Base-by-base conservation (phyloP, 2,888 invertebrate genomes). In the Tachystola acroxantha region DNA sequence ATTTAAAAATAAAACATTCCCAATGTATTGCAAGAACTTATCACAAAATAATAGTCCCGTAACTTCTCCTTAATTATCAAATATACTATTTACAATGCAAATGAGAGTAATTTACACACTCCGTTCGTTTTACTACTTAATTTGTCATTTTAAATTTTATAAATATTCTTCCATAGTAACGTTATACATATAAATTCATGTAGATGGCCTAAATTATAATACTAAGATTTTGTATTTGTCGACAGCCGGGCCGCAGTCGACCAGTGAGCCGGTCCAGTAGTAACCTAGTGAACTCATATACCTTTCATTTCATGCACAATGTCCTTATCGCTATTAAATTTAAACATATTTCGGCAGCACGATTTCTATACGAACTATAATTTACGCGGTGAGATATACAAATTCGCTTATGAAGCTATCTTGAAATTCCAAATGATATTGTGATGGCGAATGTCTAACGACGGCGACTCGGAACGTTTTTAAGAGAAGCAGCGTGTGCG, bases 51-150 rank as follows among this genome's bases (percentile, higher is more conserved):
- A 53, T 58, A 63, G 55, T 60, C 54, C 54, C 57, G 47, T 58
- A 61, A 55, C 57, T 50, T 59, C 54, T 62, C 60, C 69, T 64
- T 69, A 61, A 60, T 61, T 64, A 67, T 65, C 64, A 66, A 70
- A 67, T 73, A 78, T 68, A 65, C 67, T 81, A 85, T 85, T 74
- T 85, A 85, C 84, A 85, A 59, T 65, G 84, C 80, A 81, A 81
- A 79, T 69, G 64, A 81, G 67, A 72, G 62, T 69, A 72, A 75
- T 69, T 69, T 75, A 71, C 61, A 69, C 67, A 77, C 67, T 69
- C 67, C 65, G 60, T 60, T 61, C 61, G 60, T 58, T 71, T 69
- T 54, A 73, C 78, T 82, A 81, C 73, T 70, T 75, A 79, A 79
- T 82, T 82, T 85, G 80, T 84, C 74, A 78, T 79, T 78, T 41